Conservation (phyloP, 1,140 invertebrate genomes). For the Tetragnatha versicolor region DNA sequence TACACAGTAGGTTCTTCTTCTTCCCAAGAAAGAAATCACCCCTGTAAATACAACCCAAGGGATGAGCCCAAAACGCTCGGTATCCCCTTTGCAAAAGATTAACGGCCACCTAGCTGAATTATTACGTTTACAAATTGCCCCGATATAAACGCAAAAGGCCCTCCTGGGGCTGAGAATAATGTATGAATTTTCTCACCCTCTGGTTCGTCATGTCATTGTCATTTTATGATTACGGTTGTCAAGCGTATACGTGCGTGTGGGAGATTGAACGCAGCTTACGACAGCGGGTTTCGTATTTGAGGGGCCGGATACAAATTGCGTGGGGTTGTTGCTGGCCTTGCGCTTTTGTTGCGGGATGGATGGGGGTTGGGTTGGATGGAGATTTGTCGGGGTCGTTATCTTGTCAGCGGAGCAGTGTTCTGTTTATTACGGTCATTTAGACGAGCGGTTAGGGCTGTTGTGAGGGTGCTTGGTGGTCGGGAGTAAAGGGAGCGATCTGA, state of each 20-base stretch:
- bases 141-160: conserved; percentile 22
- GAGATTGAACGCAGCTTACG: conserved; percentile 15
- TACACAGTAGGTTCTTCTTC: not conserved
- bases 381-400: too few relatives aligned
- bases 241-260: not conserved
- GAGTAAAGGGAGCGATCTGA: too few relatives aligned
- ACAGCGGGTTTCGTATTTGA: too few relatives aligned
- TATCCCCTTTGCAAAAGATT: conserved; percentile 4
- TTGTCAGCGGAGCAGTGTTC: too few relatives aligned
- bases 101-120: conserved; percentile 16
- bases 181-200: conserved; percentile 16
- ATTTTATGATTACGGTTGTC: conserved; percentile 28
- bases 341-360: too few relatives aligned
- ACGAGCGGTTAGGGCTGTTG: too few relatives aligned
- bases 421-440: too few relatives aligned
- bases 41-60: not conserved
- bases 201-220: conserved; percentile 3
- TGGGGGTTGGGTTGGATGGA: too few relatives aligned
- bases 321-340: not conserved
- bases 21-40: not conserved
- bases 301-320: not conserved
- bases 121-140: conserved; percentile 37
- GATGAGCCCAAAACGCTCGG: not conserved
- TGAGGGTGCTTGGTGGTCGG: too few relatives aligned
- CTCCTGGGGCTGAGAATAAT: not conserved